These are phyloP conservation scores for Tachysurus fulvidraco DNA, from an alignment of 2,113 vertebrate genomes.

Conservation along the genomic window DNA sequence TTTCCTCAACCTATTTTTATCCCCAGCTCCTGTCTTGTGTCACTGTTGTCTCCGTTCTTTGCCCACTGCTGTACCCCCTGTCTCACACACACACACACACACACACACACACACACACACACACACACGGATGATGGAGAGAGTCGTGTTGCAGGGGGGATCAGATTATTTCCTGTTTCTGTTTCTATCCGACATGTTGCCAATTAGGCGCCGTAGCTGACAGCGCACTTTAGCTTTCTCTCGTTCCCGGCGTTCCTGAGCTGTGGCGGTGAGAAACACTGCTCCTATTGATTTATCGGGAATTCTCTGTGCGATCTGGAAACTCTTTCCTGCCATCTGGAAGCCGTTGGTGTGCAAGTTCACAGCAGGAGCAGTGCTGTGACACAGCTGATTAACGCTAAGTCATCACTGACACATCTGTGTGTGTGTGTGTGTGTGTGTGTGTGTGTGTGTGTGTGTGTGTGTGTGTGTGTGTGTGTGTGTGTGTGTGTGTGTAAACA, in stretches of 20 bases:
- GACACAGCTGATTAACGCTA: constrained; percentile 38
- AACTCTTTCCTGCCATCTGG: constrained; percentile 45
- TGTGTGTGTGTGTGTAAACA: not conserved
- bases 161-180: constrained; percentile 51
- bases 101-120: constrained; percentile 43
- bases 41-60: not conserved
- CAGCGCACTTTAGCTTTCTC: constrained; percentile 26
- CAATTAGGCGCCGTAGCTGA: constrained; percentile 47
- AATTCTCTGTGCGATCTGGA: constrained; percentile 18
- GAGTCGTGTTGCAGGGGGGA: constrained; percentile 51
- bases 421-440: not conserved
- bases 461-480: constrained; percentile 7
- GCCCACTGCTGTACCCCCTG: not conserved
- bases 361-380: constrained; percentile 33
- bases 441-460: constrained; percentile 2
- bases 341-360: constrained; percentile 42
- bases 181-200: constrained; percentile 45
- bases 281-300: constrained; percentile 46
- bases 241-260: constrained; percentile 8
- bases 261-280: constrained; percentile 32
- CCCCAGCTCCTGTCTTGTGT: constrained; percentile 9
- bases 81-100: not conserved
- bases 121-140: constrained; percentile 22
- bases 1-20: constrained; percentile 31
- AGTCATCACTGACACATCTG: constrained; percentile 21